Evolutionary conservation across 2,888 invertebrate genomes (phyloP), one percentile per base, ranked within the genome.

Genomic region (Rhamnusium bicolor): DNA sequence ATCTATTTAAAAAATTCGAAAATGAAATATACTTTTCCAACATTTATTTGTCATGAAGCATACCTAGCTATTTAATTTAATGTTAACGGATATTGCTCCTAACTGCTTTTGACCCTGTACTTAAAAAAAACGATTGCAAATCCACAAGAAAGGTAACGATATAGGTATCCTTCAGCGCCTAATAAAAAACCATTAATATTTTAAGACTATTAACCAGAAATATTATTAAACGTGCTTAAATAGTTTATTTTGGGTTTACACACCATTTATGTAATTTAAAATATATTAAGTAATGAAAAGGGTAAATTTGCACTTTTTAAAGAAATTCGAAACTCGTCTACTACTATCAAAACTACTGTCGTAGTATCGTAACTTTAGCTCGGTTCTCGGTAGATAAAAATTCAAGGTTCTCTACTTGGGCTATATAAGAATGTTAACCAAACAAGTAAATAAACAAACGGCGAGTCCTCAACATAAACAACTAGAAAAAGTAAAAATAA

Each of bases 381-480:
- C n/a, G 40, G n/a, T 40, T 40, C 69, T 73, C 74, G 71, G 80
- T 72, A 81, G 84, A 83, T 83, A 84, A 84, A 84, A 84, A 82
- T 81, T 83, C 85, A 85, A 85, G 85, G 85, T 83, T 82, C 81
- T 80, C 79, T 77, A 82, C 81, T 82, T 80, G 74, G 82, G 80
- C 80, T 74, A 80, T 53, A 65, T 78, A 79, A 79, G 79, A 80
- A 80, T 79, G 79, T 73, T 71, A 69, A 67, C 71, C 71, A 75
- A 75, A 72, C 77, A 69, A 72, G 71, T 69, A 76, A 78, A 63
- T 67, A 72, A 76, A 77, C 72, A 80, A 71, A 69, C 32, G 63
- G 54, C n/a, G 29, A 27, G 60, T 54, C 46, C 16, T 18, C 46
- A 69, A 51, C 21, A 24, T 63, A 73, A 75, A 67, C 69, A 60